These are phyloP conservation scores for Symphodus melops DNA, from an alignment of 2,113 vertebrate species.

Conservation along the genomic window DNA sequence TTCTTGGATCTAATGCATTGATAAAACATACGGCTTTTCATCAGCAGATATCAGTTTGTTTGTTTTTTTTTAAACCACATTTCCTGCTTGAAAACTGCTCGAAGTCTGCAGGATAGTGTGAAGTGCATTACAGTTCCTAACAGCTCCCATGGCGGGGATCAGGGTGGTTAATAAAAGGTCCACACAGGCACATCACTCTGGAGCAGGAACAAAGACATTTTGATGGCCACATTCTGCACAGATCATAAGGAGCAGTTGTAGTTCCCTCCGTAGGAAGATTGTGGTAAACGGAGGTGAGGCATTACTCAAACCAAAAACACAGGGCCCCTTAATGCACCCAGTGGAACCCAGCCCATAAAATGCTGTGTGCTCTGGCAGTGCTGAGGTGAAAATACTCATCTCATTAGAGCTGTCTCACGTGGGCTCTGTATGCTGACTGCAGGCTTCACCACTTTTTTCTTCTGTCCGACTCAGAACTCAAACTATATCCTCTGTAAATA, in stretches of 20 bases:
- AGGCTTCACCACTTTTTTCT: constrained; percentile 27
- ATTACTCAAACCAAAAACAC: constrained; percentile 27
- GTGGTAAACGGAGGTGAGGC: background rate
- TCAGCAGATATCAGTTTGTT: background rate
- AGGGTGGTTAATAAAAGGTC: constrained; percentile 29
- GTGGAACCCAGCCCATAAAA: constrained; percentile 59
- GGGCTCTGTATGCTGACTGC: constrained; percentile 35
- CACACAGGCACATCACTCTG: constrained; percentile 37
- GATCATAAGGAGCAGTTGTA: constrained; percentile 22
- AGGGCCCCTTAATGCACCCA: constrained; percentile 33
- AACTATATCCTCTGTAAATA: background rate
- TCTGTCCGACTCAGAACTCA: background rate
- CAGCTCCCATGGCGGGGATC: constrained; percentile 28
- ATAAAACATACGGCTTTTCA: background rate
- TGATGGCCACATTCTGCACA: constrained; percentile 48
- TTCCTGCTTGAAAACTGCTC: constrained; percentile 10
- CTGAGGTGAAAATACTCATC: constrained; percentile 54
- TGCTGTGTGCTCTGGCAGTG: constrained; percentile 49
- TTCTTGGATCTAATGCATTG: background rate
- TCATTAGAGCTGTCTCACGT: constrained; percentile 49
- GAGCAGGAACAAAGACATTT: constrained; percentile 43
- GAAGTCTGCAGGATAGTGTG: constrained; percentile 3
- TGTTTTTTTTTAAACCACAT: background rate
- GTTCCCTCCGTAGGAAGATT: background rate
- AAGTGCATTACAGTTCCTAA: constrained; percentile 13